Base-by-base conservation (phyloP, 64 coral and sea anemone genomes). In the Exaiptasia diaphana region DNA sequence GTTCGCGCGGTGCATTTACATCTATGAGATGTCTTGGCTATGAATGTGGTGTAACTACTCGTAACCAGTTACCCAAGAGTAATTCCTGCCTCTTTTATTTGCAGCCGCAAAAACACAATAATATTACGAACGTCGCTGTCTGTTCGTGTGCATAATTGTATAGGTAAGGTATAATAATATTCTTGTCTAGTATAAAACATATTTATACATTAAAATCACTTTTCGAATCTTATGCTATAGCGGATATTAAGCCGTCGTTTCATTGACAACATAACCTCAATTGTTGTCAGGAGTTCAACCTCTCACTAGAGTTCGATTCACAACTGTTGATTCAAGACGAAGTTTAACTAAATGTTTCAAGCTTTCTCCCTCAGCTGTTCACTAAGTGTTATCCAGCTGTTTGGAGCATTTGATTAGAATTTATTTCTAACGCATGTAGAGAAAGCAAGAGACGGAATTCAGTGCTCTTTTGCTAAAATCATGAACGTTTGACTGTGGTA, bases 101-200 rank as follows among this genome's bases (percentile, higher is more conserved):
- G 1, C 48, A 99, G 95, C 67, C 95, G 95, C 72, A 99, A 99
- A 83, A 93, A 92, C 53, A 99, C 95, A 32, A 89, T 99, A 69
- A 78, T 99, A 73, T 80, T 99, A 43, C 64, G 95, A 48, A 99
- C 95, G 21, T 86, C 90, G 5, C 85, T 99, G 1, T 93, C 89
- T 38, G 95, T 99, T 50, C 95, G 95, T 27, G 95, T 99, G 17
- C 95, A 99, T 80, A 99, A 99, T 77, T 99, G 95, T 27, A 99
- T 99, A 78, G 90, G 90, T 92, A 92, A 70, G 88, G 18, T 11
- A 53, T 29, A 20, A 24, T 24, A 52, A 12, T 52, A 52, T 10
- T 52, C n/a, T 52, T 52, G 10, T 52, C 49, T 52, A 52, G 49
- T n/a, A n/a, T n/a, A n/a, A n/a, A n/a, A n/a, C n/a, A n/a, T n/a